Percentiles rank a stretch among this genome's conserved stretches.
Evolutionary conservation across 2,888 invertebrate species (phyloP).

Genomic region (Callimorpha dominula): DNA sequence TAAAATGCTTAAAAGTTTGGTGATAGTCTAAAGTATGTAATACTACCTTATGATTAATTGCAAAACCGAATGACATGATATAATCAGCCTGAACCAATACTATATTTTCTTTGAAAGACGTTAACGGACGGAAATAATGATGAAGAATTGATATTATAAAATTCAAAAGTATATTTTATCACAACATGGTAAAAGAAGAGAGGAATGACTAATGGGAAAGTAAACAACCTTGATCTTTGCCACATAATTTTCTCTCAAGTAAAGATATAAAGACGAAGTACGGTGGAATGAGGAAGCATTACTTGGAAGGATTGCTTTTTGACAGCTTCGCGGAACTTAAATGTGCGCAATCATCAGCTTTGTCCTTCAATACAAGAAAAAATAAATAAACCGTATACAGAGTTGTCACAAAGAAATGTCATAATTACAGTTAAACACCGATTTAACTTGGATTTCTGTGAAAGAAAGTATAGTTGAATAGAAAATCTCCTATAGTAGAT

Average conservation of each 20-base stretch:
- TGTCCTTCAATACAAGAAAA: neutral
- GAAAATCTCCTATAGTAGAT: too few species aligned
- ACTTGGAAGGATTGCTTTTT: conserved; percentile 29
- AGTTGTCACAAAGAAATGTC: too few species aligned
- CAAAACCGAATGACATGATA: neutral
- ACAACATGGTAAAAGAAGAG: neutral
- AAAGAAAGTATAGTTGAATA: too few species aligned
- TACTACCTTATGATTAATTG: neutral
- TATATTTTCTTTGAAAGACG: neutral
- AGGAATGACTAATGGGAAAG: conserved; percentile 24
- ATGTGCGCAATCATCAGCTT: conserved; percentile 6
- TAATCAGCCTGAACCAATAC: neutral
- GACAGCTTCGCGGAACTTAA: conserved; percentile 32
- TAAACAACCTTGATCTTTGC: conserved; percentile 38
- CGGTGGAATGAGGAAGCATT: conserved; percentile 40
- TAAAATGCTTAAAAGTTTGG: neutral
- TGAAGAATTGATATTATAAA: neutral
- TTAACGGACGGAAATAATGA: neutral
- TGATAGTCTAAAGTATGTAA: neutral
- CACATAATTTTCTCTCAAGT: conserved; percentile 26
- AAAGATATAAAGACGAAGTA: conserved; percentile 22
- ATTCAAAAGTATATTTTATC: neutral
- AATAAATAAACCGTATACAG: too few species aligned
- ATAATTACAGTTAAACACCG: too few species aligned
- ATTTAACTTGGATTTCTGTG: too few species aligned